Percentiles rank a stretch among this genome's conserved stretches.
These are phyloP conservation scores for Phyllotreta striolata DNA, from an alignment of 2,888 invertebrate genomes.

Conservation along the genomic window DNA sequence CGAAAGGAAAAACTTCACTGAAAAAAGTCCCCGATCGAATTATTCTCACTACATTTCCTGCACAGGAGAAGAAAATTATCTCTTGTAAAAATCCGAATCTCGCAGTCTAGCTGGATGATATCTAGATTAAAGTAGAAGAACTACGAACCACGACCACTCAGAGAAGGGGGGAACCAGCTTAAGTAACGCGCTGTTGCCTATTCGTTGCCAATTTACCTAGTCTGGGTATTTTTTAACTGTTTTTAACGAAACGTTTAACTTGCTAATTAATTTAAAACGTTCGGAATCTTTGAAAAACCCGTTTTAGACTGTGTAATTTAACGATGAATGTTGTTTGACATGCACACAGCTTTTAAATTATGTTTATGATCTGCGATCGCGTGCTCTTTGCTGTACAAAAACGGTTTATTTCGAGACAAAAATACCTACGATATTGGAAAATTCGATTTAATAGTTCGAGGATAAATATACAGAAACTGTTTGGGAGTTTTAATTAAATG, in stretches of 20 bases:
- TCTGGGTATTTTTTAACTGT: neutral
- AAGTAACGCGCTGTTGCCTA: slow-evolving; percentile 19
- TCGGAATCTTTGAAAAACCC: neutral
- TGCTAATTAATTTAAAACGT: slow-evolving; percentile 8
- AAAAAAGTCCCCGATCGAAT: slow-evolving; percentile 15
- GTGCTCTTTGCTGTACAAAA: slow-evolving; percentile 4
- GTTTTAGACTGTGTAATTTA: slow-evolving; percentile 5
- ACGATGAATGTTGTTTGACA: slow-evolving; percentile 1
- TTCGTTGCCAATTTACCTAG: neutral
- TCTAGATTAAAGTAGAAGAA: slow-evolving; percentile 15
- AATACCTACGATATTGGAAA: slow-evolving; percentile 1
- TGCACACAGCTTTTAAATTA: neutral
- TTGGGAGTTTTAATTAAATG: too few relatives aligned
- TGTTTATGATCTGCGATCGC: slow-evolving; percentile 4
- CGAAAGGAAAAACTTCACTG: slow-evolving; percentile 14
- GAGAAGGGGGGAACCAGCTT: slow-evolving; percentile 21
- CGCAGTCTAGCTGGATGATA: slow-evolving; percentile 16
- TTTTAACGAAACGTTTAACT: neutral
- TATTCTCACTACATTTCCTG: slow-evolving; percentile 8
- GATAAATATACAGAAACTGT: neutral
- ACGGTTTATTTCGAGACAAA: slow-evolving; percentile 4
- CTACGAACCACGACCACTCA: neutral
- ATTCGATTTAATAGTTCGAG: neutral
- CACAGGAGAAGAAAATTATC: neutral
- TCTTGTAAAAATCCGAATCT: neutral